These are phyloP conservation scores for Pygmarrhopalites habei DNA, from an alignment of 1,140 invertebrate genomes.

Conservation along the genomic window DNA sequence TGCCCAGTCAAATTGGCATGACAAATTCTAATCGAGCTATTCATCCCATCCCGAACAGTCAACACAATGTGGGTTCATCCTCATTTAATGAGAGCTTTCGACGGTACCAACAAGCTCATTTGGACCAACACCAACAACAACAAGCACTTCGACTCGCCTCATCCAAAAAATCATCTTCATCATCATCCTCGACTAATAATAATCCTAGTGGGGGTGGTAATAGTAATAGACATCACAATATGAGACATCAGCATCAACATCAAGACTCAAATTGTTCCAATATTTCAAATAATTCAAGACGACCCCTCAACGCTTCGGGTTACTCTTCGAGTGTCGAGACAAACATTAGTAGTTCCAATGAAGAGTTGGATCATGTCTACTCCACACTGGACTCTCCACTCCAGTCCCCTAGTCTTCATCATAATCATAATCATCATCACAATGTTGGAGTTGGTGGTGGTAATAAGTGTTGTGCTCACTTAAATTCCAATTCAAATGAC, in stretches of 20 bases:
- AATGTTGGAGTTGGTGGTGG: conserved; percentile 8
- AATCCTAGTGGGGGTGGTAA: conserved; percentile 6
- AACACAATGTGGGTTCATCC: too few relatives aligned
- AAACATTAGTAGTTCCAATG: conserved; percentile 23
- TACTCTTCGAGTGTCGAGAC: conserved; percentile 30
- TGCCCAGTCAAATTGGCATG: background rate
- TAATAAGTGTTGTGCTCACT: background rate
- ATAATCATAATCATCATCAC: background rate
- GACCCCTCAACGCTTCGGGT: conserved; percentile 1
- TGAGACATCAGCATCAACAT: background rate
- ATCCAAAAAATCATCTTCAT: too few relatives aligned
- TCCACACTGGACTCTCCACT: conserved; percentile 36
- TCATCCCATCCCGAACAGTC: background rate
- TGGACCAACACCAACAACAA: conserved; percentile 14
- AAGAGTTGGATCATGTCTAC: conserved; percentile 36
- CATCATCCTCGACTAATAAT: conserved; percentile 8
- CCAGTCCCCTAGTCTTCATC: conserved; percentile 18
- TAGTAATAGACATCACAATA: background rate
- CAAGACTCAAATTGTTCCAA: conserved; percentile 17
- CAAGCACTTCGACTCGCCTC: background rate
- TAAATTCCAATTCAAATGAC: background rate
- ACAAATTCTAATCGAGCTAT: conserved; percentile 1
- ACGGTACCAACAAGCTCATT: conserved; percentile 15
- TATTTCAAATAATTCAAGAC: conserved; percentile 5
- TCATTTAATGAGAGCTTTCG: conserved; percentile 29